Conservation (phyloP, 2,113 vertebrate species). For the Cyanoramphus novaezelandiae region DNA sequence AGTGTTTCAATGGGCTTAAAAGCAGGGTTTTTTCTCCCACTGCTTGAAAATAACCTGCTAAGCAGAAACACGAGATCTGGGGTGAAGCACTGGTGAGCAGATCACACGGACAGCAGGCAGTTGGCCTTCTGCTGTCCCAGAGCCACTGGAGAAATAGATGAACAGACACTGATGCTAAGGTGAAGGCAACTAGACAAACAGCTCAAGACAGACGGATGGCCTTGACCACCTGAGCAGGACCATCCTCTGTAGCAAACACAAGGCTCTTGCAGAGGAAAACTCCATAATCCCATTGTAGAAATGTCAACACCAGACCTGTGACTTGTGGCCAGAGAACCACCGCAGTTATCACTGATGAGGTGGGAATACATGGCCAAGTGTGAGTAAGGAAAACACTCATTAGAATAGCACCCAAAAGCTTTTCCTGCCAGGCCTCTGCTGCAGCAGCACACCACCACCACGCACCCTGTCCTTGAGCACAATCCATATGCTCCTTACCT, state of each 20-base stretch:
- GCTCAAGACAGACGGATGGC: neutral
- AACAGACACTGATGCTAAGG: neutral
- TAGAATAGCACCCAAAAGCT: neutral
- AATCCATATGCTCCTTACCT: neutral
- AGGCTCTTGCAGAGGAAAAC: neutral
- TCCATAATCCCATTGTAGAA: neutral
- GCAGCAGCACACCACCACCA: neutral
- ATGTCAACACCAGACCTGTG: neutral
- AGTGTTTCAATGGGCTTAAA: neutral
- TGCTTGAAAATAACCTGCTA: neutral
- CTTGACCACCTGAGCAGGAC: neutral
- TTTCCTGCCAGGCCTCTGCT: neutral
- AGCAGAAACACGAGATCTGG: neutral
- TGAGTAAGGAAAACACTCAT: neutral
- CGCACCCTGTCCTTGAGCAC: neutral
- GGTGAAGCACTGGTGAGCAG: neutral
- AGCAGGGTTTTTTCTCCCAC: neutral
- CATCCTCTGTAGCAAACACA: neutral
- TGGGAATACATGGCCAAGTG: accelerated
- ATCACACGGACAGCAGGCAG: accelerated
- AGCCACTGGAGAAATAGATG: neutral
- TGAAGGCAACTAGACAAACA: neutral
- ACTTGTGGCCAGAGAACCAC: neutral
- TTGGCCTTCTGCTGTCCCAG: neutral
- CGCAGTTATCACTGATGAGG: neutral